Conservation (phyloP, 2,888 invertebrate genomes). For the Diogma glabrata region DNA sequence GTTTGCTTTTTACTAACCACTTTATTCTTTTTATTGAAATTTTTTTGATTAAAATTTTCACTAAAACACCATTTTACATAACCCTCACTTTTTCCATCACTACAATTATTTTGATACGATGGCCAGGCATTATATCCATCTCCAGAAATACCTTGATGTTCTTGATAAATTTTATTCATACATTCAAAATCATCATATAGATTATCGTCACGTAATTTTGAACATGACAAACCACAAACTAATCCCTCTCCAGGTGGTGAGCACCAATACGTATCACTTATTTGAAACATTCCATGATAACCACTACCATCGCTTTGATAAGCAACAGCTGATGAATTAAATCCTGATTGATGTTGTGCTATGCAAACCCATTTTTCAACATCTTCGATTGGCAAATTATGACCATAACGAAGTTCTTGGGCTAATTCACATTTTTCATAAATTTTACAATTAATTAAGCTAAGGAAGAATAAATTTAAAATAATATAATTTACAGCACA, state of each 20-base stretch:
- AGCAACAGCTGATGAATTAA: conserved; percentile 49
- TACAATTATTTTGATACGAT: conserved; percentile 52
- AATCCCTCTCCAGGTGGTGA: conserved; percentile 40
- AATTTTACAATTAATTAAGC: conserved; percentile 26
- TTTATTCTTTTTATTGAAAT: background rate
- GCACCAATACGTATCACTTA: conserved; percentile 63
- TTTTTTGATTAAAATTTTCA: background rate
- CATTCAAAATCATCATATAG: conserved; percentile 59
- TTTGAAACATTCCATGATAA: conserved; percentile 64
- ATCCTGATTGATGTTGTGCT: conserved; percentile 52
- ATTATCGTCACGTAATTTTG: conserved; percentile 52
- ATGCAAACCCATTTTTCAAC: conserved; percentile 54
- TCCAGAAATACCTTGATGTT: conserved; percentile 54
- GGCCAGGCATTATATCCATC: conserved; percentile 66
- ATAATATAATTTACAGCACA: no score
- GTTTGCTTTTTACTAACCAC: conserved; percentile 12
- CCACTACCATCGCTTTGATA: conserved; percentile 43
- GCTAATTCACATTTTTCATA: conserved; percentile 57
- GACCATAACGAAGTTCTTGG: conserved; percentile 40
- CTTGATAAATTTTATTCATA: conserved; percentile 37
- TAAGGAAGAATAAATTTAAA: no score
- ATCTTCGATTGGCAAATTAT: conserved; percentile 41
- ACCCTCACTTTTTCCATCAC: conserved; percentile 36
- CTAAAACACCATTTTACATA: conserved; percentile 42
- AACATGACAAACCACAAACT: conserved; percentile 50